phyloP scores from a whole-genome alignment of 2,797 vertebrate genomes.

The Lepilemur ruficaudatus region DNA sequence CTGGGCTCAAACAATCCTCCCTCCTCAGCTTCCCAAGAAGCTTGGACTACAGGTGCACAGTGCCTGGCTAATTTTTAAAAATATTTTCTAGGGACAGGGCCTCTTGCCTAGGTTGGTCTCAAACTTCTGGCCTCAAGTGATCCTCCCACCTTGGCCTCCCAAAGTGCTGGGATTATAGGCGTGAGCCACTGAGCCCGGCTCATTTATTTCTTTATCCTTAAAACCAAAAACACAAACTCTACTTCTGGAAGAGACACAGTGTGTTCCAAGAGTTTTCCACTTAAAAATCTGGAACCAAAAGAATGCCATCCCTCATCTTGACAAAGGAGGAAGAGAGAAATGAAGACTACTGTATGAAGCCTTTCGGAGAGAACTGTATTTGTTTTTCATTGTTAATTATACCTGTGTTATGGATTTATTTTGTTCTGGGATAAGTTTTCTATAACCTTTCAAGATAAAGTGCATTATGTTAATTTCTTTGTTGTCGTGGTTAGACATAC shows the following conservation, averaged over 20 bases:
- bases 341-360: not conserved
- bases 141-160: not conserved
- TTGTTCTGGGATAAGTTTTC: not conserved
- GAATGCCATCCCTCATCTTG: not conserved
- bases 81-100: not conserved
- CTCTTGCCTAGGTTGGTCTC: not conserved
- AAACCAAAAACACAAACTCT: not conserved
- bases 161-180: not conserved
- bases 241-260: not conserved
- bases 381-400: not conserved
- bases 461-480: not conserved
- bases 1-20: not conserved
- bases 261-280: not conserved
- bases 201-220: conserved; percentile 21
- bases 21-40: not conserved
- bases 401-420: not conserved
- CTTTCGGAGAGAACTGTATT: not conserved
- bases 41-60: not conserved
- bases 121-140: not conserved
- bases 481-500: not conserved
- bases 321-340: not conserved
- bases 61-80: not conserved
- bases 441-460: not conserved
- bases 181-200: not conserved
- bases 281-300: not conserved